Percentiles rank a stretch among this genome's conserved stretches.
Conservation (phyloP, 2,113 vertebrate genomes). For the Penelope pileata region DNA sequence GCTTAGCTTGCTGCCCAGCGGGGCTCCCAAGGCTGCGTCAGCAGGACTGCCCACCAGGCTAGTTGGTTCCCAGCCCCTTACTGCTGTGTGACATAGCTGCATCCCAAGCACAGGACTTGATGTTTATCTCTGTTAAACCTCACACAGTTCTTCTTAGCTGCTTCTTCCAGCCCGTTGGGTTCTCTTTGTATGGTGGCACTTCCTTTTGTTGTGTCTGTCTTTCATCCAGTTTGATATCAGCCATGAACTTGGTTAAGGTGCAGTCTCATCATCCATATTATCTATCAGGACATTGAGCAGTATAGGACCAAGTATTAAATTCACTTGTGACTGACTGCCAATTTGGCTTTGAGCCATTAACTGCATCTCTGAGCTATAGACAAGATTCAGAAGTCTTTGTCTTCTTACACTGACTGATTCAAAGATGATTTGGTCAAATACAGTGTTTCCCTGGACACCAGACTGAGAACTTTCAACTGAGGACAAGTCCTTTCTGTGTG, state of each 20-base stretch:
- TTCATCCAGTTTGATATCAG: neutral
- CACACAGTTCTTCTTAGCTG: neutral
- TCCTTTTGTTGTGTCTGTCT: neutral
- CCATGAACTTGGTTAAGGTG: neutral
- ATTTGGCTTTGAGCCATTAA: neutral
- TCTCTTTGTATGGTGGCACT: neutral
- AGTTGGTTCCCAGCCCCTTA: neutral
- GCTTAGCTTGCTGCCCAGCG: neutral
- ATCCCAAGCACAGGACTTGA: neutral
- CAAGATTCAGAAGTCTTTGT: neutral
- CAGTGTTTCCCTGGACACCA: neutral
- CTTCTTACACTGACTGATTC: neutral
- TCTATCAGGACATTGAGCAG: neutral
- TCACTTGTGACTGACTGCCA: neutral
- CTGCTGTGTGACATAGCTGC: neutral
- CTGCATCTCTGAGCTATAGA: neutral
- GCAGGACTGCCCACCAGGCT: neutral
- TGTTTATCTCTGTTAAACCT: neutral
- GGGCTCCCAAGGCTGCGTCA: neutral
- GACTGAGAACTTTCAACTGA: neutral
- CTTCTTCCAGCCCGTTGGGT: neutral
- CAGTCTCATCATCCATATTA: neutral
- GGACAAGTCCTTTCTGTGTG: neutral
- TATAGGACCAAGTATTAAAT: neutral
- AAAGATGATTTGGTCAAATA: neutral